Evolutionary conservation across 1,140 invertebrate genomes (phyloP).

Genomic region (Brachionus manjavacas): DNA sequence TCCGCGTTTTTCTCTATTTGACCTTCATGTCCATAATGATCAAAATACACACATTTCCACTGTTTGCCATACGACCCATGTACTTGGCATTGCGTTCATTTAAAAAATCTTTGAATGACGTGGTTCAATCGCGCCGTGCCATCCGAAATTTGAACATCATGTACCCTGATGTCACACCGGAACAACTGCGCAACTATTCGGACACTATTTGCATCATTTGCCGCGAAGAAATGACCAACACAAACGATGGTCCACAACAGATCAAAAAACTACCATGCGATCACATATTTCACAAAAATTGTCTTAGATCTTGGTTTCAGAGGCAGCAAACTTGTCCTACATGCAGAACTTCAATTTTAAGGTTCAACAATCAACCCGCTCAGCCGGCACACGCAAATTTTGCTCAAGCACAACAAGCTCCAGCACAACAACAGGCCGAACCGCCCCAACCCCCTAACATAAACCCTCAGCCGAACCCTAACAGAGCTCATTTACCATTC

Average conservation of each 20-base stretch:
- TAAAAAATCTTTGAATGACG: constrained; percentile 95
- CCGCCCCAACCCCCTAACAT: background rate
- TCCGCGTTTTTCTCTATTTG: constrained; percentile 83
- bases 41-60: constrained; percentile 88
- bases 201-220: constrained; percentile 99
- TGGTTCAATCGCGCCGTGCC: constrained; percentile 88
- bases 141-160: constrained; percentile 97
- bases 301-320: constrained; percentile 98
- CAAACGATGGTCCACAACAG: constrained; percentile 44
- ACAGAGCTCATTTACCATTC: background rate
- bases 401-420: background rate
- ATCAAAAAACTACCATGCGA: constrained; percentile 94
- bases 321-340: constrained; percentile 98
- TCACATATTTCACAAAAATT: constrained; percentile 97
- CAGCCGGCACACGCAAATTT: background rate
- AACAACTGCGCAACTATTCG: constrained; percentile 76
- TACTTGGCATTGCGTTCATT: constrained; percentile 95
- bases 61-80: constrained; percentile 97
- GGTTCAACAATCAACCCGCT: constrained; percentile 51
- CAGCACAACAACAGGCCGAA: background rate
- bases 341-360: constrained; percentile 88
- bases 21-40: constrained; percentile 94
- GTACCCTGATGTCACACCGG: constrained; percentile 84
- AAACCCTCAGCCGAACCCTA: background rate
- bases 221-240: constrained; percentile 75